phyloP scores from a whole-genome alignment of 2,113 vertebrate species.

The Zosterops japonicus region DNA sequence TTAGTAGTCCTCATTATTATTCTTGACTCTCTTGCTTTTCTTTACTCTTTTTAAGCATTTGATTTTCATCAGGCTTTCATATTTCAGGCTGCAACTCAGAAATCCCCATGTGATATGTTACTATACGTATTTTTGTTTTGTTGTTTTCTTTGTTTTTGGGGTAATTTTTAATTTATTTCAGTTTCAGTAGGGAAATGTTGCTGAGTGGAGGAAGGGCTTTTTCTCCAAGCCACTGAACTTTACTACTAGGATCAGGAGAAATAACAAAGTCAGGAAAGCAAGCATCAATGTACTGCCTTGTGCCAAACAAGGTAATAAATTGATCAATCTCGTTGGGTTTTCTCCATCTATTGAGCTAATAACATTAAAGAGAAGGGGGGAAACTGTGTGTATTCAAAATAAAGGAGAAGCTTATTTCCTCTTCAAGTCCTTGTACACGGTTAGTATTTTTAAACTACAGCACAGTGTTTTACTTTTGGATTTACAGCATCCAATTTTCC shows the following conservation, averaged over 20 bases:
- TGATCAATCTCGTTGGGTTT: background rate
- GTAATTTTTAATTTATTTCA: background rate
- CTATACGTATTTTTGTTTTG: background rate
- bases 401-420: background rate
- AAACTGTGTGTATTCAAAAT: background rate
- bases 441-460: background rate
- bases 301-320: background rate
- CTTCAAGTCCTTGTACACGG: background rate
- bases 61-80: background rate
- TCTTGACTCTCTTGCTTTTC: background rate
- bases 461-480: background rate
- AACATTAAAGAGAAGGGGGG: background rate
- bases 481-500: background rate
- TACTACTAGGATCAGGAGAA: background rate
- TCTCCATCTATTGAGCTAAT: background rate
- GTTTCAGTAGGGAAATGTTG: background rate
- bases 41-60: background rate
- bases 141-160: background rate
- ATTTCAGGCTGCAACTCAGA: background rate
- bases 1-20: conserved; percentile 20
- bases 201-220: background rate
- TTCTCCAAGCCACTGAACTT: background rate
- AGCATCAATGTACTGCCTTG: background rate
- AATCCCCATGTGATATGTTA: background rate
- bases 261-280: background rate